Percentiles rank a stretch among this genome's conserved stretches.
Conservation (phyloP, 2,113 vertebrate genomes). For the Cygnus atratus region DNA sequence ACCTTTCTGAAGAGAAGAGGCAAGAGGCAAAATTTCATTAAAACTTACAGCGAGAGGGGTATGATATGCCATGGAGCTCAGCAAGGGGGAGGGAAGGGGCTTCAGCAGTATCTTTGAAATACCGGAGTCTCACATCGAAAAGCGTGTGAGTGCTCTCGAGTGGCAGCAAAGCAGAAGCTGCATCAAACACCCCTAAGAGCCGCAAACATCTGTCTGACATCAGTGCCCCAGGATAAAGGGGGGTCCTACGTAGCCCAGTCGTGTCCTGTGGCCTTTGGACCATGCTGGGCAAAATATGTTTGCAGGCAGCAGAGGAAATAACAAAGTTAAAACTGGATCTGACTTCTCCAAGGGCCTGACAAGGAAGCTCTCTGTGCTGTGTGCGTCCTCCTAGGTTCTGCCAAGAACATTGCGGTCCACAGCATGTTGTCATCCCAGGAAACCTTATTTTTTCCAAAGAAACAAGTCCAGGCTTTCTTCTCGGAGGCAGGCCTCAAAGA, state of each 20-base stretch:
- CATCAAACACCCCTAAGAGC: neutral
- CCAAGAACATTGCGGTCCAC: neutral
- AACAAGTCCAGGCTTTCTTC: constrained; percentile 30
- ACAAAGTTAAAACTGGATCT: constrained; percentile 14
- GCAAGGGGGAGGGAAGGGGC: neutral
- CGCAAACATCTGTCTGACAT: neutral
- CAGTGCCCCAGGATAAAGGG: neutral
- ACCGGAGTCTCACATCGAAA: neutral
- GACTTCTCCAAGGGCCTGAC: neutral
- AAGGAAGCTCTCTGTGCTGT: constrained; percentile 45
- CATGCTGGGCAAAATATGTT: neutral
- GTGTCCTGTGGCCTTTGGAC: neutral
- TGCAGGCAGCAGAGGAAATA: constrained; percentile 16
- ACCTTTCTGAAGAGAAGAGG: neutral
- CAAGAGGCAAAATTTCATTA: neutral
- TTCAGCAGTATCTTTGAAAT: neutral
- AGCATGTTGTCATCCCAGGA: neutral
- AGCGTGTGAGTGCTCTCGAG: neutral
- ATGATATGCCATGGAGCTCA: neutral
- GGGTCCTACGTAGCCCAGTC: neutral
- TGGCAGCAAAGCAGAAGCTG: neutral
- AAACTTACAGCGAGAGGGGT: neutral
- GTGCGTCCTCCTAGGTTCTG: neutral
- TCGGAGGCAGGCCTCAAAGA: neutral
- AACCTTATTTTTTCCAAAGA: constrained; percentile 2